Base-by-base conservation (phyloP, 2,113 vertebrate species). In the Salvelinus alpinus region DNA sequence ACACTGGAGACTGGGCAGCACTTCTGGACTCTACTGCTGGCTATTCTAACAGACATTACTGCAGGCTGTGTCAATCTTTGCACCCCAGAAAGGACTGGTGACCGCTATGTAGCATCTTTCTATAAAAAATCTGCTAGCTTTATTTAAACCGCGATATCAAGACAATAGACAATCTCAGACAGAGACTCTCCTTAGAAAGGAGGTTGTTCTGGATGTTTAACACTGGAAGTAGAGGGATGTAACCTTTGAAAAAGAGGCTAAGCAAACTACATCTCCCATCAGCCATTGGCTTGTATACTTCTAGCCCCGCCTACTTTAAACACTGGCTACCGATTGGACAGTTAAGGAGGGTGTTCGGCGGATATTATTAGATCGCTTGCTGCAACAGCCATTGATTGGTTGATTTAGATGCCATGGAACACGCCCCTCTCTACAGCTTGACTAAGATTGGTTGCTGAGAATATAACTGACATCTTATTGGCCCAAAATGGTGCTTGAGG, bases 181-280 rank as follows among this genome's bases (percentile, higher is more conserved):
- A 87, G 38, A 44, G 38, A 44, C 38, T 44, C 77, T 80, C 71
- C 68, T 75, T 14, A 60, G 67, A 79, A 31, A 38, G 24, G 79
- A 85, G 75, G 77, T 18, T 5, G 51, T 54, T 54, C 14, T 54
- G 51, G 1, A 80, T 73, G 75, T 80, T 74, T 71, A 80, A 87
- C 77, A 83, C 90, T 86, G 83, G 74, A 82, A 90, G 71, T 67
- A 18, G 54, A 57, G 85, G 84, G 84, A 88, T 78, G 25, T 78
- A 1, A 80, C 78, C 70, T 54, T 20, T 64, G 57, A 62, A 62
- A 62, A 62, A 62, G 59, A 2, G 5, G 59, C 20, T 11, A 8
- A n/a, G n/a, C 2, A 16, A 77, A 86, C 79, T 72, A 75, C 76
- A 78, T 78, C 83, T 83, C 78, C 82, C 82, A 76, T 76, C 75